Base-by-base conservation (phyloP, 2,113 vertebrate genomes). In the Marmota flaviventris region DNA sequence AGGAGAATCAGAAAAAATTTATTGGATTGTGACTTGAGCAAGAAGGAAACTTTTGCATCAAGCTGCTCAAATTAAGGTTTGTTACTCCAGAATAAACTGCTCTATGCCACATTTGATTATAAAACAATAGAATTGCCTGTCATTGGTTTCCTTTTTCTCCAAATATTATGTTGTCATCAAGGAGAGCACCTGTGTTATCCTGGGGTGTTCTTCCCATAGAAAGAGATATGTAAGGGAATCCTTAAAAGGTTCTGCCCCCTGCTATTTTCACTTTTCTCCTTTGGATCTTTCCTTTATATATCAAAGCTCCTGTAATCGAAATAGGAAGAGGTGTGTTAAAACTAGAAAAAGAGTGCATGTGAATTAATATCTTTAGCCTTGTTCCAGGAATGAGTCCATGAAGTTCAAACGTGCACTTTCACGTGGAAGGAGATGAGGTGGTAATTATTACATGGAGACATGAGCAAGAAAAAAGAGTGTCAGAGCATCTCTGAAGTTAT, bases 321-420 rank as follows among this genome's bases (percentile, higher is more conserved):
- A 69, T 51, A 79, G 37, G 85, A 85, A 86, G 75, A 76, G 6
- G 14, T 76, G 48, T 65, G 24, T 77, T 77, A 22, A 85, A 93
- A 61, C 3, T 34, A 76, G 37, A 24, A 61, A 89, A 73, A 70
- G 12, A 75, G 3, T 89, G 6, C 39, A 34, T 65, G 16, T 37
- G 61, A 84, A 84, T 94, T 92, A 56, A 89, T 45, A 4, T 85
- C 37, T 81, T 83, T 76, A 48, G 65, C 27, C 5, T 51, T 93
- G 22, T 83, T 93, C 88, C 53, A 95, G 83, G 63, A 77, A 87
- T 77, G 45, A 93, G 63, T 73, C 83, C 42, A 65, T 42, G 70
- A 91, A 84, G 65, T 88, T 58, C 53, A 63, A 58, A 86, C 65
- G 42, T 65, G 10, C 76, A 69, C 83, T 48, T 86, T 48, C 11